Base-by-base conservation (phyloP, 2,888 invertebrate genomes). In the Selenia dentaria region DNA sequence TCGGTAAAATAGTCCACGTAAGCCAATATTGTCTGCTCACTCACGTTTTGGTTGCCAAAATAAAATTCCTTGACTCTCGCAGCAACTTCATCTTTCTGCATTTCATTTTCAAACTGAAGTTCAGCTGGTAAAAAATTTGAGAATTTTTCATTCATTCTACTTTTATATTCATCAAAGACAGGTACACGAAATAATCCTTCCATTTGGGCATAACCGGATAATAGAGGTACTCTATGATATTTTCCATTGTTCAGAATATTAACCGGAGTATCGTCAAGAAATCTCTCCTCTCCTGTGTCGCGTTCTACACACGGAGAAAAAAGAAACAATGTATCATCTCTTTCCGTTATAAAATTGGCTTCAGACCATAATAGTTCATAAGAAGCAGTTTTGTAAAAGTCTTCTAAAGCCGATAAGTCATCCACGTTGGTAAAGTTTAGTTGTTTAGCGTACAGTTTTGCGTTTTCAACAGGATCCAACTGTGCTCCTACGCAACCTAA, bases 151-250 rank as follows among this genome's bases (percentile, higher is more conserved):
- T 70, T 71, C 66, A 72, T 70, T 41, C 18, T 25, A 22, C 41
- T 25, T 39, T 64, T 65, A 60, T 64, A 69, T 1, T 18, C 14
- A n/a, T 61, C 58, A 33, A 71, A 67, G 2, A 18, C 2, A 2
- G 3, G 13, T 6, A 65, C 29, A 6, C 61, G 47, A 1, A 63
- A 6, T 13, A 69, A 44, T n/a, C 73, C 72, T 50, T 75, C 74
- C 70, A 73, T 69, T 10, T 73, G 57, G 14, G 69, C 45, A 34
- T 76, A 74, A 4, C 80, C 79, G 39, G 65, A 68, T n/a, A 82
- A 36, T 22, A 74, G 40, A 0, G 79, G 79, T 1, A 78, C 14
- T 49, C 74, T 74, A 8, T 47, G 57, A 20, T 70, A 76, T 3
- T 65, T 53, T 0, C 73, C 71, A 6, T 49, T 65, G 24, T 62